A percentile compares a stretch with the other conserved stretches of the same genome.
phyloP scores from a whole-genome alignment of 64 coral and sea anemone species.

The Stichodactyla mertensii region DNA sequence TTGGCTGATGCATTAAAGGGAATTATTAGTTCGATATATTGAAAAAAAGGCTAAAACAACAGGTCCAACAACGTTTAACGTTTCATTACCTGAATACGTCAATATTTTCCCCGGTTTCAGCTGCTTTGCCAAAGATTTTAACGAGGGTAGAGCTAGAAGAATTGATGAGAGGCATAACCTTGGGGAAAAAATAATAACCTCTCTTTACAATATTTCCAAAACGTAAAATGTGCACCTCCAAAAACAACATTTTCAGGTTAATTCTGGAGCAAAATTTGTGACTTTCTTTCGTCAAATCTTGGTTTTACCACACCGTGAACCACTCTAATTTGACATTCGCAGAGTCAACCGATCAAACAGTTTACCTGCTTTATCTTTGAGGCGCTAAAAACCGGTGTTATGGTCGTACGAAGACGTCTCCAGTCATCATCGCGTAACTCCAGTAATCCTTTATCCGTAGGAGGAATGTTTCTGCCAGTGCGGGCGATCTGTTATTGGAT shows the following conservation, averaged over 20 bases:
- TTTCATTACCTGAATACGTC: slow-evolving; percentile 19
- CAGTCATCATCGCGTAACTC: slow-evolving; percentile 12
- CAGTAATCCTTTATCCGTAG: background rate
- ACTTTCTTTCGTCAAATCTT: too few relatives aligned
- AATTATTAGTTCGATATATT: too few relatives aligned
- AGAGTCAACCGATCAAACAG: too few relatives aligned
- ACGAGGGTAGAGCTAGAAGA: slow-evolving; percentile 13
- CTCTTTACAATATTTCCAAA: too few relatives aligned
- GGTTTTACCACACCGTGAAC: too few relatives aligned
- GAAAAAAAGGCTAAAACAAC: too few relatives aligned
- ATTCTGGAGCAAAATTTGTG: too few relatives aligned
- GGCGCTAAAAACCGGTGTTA: slow-evolving; percentile 46
- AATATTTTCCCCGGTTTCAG: slow-evolving; percentile 19
- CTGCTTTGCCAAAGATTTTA: slow-evolving; percentile 7
- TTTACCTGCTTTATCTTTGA: slow-evolving; percentile 29
- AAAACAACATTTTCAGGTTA: too few relatives aligned
- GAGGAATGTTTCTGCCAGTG: background rate
- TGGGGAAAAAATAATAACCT: background rate
- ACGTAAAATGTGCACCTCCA: too few relatives aligned
- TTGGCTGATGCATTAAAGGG: too few relatives aligned
- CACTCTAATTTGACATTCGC: too few relatives aligned
- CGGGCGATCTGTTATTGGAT: background rate
- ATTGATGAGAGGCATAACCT: slow-evolving; percentile 36
- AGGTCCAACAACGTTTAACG: background rate
- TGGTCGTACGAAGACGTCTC: slow-evolving; percentile 37